Percentiles rank a stretch among this genome's conserved stretches.
phyloP scores from a whole-genome alignment of 1,140 invertebrate species.

The Philaenus spumarius region DNA sequence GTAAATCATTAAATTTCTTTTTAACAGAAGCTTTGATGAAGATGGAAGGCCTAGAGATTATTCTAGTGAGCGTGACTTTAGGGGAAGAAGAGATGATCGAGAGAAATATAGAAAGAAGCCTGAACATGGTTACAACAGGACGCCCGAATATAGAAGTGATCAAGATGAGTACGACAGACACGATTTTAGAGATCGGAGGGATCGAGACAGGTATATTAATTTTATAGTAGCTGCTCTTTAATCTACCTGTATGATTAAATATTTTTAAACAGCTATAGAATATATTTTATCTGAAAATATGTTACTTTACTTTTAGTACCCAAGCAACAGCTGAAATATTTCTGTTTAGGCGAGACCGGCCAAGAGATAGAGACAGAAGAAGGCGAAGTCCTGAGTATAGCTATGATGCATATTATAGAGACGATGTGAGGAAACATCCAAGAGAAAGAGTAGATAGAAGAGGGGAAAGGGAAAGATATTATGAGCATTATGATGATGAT shows the following conservation, averaged over 20 bases:
- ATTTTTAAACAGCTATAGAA: too few species aligned
- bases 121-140: constrained; percentile 22
- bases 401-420: constrained; percentile 11
- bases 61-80: constrained; percentile 23
- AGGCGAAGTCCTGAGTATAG: constrained; percentile 15
- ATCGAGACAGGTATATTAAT: constrained; percentile 24
- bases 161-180: constrained; percentile 29
- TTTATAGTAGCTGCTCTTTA: too few species aligned
- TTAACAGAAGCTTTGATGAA: constrained; percentile 26
- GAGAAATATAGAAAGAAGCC: constrained; percentile 16
- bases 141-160: constrained; percentile 29
- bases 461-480: constrained; percentile 23
- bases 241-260: too few species aligned
- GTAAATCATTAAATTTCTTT: too few species aligned
- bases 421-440: constrained; percentile 12
- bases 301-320: too few species aligned
- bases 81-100: neutral
- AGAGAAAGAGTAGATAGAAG: neutral
- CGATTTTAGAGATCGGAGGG: constrained; percentile 13
- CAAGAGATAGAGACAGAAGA: constrained; percentile 9
- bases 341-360: constrained; percentile 13
- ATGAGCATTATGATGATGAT: constrained; percentile 27
- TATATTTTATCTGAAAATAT: too few species aligned
- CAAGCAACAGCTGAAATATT: too few species aligned
- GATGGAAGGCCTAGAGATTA: constrained; percentile 29